Conservation (phyloP, 2,888 invertebrate genomes). For the Epirrita christyi region DNA sequence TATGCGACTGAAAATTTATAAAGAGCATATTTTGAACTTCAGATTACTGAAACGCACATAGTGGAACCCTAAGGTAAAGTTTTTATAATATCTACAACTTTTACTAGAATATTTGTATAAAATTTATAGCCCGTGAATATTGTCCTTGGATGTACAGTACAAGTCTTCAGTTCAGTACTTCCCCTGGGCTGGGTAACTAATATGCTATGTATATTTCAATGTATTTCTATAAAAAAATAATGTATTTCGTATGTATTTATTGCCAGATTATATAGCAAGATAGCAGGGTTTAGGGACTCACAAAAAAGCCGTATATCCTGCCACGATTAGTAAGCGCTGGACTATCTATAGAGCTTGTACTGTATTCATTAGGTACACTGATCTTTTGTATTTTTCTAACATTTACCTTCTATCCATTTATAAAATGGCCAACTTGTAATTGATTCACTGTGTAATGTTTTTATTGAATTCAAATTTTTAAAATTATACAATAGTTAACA, state of each 20-base stretch:
- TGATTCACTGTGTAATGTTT: slow-evolving; percentile 15
- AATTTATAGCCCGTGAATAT: slow-evolving; percentile 14
- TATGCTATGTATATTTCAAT: too few relatives aligned
- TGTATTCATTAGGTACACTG: slow-evolving; percentile 1
- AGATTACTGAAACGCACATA: slow-evolving; percentile 15
- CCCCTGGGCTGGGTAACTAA: not conserved
- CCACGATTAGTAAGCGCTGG: too few relatives aligned
- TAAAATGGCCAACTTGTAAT: slow-evolving; percentile 29
- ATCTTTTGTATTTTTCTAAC: slow-evolving; percentile 32
- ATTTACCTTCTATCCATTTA: slow-evolving; percentile 22
- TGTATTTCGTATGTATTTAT: too few relatives aligned
- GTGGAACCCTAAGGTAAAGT: slow-evolving; percentile 7
- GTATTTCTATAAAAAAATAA: too few relatives aligned
- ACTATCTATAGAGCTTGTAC: not conserved
- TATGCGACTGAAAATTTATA: slow-evolving; percentile 18
- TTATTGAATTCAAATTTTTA: slow-evolving; percentile 4
- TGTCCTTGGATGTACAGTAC: slow-evolving; percentile 8
- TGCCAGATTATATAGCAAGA: too few relatives aligned
- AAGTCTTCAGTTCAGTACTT: too few relatives aligned
- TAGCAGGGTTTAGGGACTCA: too few relatives aligned
- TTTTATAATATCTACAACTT: slow-evolving; percentile 25
- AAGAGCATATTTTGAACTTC: slow-evolving; percentile 21
- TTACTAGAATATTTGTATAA: slow-evolving; percentile 14
- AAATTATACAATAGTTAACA: not conserved
- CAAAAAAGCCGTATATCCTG: too few relatives aligned